A percentile compares a stretch with the other conserved stretches of the same genome.
These are phyloP conservation scores for Sceliomorpha sp. DNA, from an alignment of 2,888 invertebrate genomes.

Conservation along the genomic window DNA sequence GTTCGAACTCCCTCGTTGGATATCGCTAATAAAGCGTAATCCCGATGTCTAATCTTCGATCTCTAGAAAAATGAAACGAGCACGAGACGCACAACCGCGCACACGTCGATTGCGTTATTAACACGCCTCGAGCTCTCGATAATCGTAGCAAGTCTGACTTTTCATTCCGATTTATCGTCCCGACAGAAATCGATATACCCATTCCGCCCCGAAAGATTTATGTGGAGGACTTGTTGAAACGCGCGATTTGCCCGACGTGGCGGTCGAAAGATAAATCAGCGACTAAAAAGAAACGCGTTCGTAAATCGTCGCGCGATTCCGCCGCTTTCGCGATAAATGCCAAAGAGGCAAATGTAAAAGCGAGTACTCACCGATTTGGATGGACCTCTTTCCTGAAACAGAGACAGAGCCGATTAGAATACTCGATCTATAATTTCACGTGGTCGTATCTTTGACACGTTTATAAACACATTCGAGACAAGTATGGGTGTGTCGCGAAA, in stretches of 20 bases:
- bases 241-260: constrained; percentile 19
- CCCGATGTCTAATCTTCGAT: constrained; percentile 25
- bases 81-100: neutral
- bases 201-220: constrained; percentile 18
- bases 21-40: constrained; percentile 25
- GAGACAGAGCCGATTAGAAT: constrained; percentile 16
- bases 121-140: constrained; percentile 17
- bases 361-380: constrained; percentile 21
- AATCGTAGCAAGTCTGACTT: constrained; percentile 19
- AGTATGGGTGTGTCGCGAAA: constrained; percentile 9
- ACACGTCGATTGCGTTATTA: constrained; percentile 22
- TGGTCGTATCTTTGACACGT: neutral
- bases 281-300: too few relatives aligned
- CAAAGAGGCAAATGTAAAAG: constrained; percentile 5
- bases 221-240: constrained; percentile 28
- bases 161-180: constrained; percentile 17
- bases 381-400: constrained; percentile 32
- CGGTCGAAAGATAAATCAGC: constrained; percentile 9
- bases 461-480: constrained; percentile 4
- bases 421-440: neutral
- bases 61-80: neutral
- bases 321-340: neutral
- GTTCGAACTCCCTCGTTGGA: constrained; percentile 13
- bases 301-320: neutral
- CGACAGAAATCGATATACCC: constrained; percentile 10